A percentile compares a stretch with the other conserved stretches of the same genome.
Conservation (phyloP, 2,113 vertebrate genomes). For the Spermophilus dauricus region DNA sequence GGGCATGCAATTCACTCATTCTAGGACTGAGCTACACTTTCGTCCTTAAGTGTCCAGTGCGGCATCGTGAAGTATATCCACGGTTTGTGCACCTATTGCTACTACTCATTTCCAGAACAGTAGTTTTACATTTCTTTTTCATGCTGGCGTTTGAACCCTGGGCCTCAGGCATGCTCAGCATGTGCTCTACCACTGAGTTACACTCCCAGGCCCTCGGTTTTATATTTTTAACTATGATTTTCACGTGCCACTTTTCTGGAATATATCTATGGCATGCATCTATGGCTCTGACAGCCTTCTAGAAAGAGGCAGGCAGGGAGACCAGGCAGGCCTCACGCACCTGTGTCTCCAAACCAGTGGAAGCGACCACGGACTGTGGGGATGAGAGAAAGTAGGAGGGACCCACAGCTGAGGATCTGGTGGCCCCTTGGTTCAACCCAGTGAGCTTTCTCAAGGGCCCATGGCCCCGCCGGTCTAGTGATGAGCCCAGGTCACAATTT, state of each 20-base stretch:
- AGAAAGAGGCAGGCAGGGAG: background rate
- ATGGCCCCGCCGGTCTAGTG: background rate
- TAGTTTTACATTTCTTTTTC: background rate
- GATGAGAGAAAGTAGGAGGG: background rate
- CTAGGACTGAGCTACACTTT: background rate
- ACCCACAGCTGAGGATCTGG: background rate
- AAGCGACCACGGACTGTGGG: slow-evolving; percentile 89
- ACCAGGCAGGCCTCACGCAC: slow-evolving; percentile 74
- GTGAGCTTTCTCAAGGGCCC: background rate
- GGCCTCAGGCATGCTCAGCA: no score
- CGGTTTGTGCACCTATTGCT: no score
- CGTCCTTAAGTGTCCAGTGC: background rate
- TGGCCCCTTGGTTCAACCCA: no score
- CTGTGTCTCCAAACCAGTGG: slow-evolving; percentile 92
- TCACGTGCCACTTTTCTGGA: background rate
- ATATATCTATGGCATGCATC: no score
- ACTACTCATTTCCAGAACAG: background rate
- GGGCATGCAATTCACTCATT: no score
- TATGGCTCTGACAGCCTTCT: background rate
- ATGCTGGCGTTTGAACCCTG: background rate
- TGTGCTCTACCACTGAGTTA: background rate
- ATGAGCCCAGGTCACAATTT: background rate
- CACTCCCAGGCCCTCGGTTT: background rate
- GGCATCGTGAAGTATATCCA: background rate
- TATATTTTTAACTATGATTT: background rate